Base-by-base conservation (phyloP, 2,888 invertebrate species). In the Hyposoter didymator region DNA sequence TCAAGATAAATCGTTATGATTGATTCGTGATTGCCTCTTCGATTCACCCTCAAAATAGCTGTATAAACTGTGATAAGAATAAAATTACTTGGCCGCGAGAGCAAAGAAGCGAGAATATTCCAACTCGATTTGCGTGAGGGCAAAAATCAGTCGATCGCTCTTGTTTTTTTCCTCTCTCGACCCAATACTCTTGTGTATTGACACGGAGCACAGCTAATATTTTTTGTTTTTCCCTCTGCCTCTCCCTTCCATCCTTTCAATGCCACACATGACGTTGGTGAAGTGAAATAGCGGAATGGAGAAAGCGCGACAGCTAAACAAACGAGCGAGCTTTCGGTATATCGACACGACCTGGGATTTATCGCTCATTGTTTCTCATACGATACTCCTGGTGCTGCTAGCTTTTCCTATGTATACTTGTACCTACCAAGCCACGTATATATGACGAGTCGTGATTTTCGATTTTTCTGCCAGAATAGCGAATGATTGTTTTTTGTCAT, bases 341-440 rank as follows among this genome's bases (percentile, higher is more conserved):
- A 86, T 86, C 84, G 86, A 84, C 83, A 86, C 84, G 86, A 78
- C 78, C 80, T 84, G 78, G 81, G 84, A 86, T 86, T 86, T 86
- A 86, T 86, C 86, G 84, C 84, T 86, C 78, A 86, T 86, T 86
- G 86, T 86, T 86, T 84, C 86, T 86, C 84, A 84, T 86, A 76
- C 86, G 86, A 85, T 81, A 85, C 85, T 72, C 47, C 80, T 59
- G 74, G 39, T 49, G 75, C 64, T 73, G 72, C 52, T 70, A 28
- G 66, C 80, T 32, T 35, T 62, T 72, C 32, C 43, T 62, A 70
- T 64, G 67, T 76, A 66, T 43, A 76, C 35, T 52, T 49, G 35
- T 49, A 55, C 66, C 55, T 82, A 28, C 6, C 1, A 14, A 28
- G 28, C 22, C 28, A 28, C n/a, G 14, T 28, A 78, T 81, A 72